Evolutionary conservation across 2,113 vertebrate species (phyloP), one percentile per base, ranked within the genome.

Genomic region (Fulica atra): DNA sequence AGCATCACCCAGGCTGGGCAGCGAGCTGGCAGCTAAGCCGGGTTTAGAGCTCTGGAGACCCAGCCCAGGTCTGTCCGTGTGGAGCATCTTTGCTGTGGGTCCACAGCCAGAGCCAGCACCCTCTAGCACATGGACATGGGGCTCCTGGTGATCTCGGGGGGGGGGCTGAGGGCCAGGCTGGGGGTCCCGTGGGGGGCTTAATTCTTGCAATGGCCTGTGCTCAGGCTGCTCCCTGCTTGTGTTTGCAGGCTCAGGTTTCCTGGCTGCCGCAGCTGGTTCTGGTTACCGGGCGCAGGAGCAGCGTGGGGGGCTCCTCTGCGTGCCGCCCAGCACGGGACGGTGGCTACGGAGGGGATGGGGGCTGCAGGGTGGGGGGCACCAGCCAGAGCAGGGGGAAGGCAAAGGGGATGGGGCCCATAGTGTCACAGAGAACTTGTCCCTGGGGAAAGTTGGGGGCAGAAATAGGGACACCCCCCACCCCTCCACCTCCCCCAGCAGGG

Each of bases 161-260:
- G 25, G 18, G 61, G 33, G 14, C 9, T 7, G 26, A 13, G 25
- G 50, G 24, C 50, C 24, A 26, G 50, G 50, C 50, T 25, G 17
- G 60, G 51, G 44, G 38, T 23, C 26, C 28, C 7, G 13, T 26
- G 3, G 25, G 19, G 40, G 28, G 29, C 10, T 6, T 9, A 4
- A 46, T 16, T 81, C 57, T n/a, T 25, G 72, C 40, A 1, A 0
- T 2, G 15, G 15, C 76, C 59, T 0, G 0, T 7, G 5, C 15
- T n/a, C 1, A 1, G 51, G 44, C 56, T 42, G 64, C 59, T 50
- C 24, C 24, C 18, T 2, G 31, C 6, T 56, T n/a, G 48, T 13
- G 36, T 16, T 51, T 2, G 18, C 0, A 5, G 35, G 72, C 36
- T 59, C n/a, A 3, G 56, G 51, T 86, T 71, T 76, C 72, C 63